Evolutionary conservation across 2,113 vertebrate species (phyloP).

Genomic region (Stomatorhinus ivindoensis): DNA sequence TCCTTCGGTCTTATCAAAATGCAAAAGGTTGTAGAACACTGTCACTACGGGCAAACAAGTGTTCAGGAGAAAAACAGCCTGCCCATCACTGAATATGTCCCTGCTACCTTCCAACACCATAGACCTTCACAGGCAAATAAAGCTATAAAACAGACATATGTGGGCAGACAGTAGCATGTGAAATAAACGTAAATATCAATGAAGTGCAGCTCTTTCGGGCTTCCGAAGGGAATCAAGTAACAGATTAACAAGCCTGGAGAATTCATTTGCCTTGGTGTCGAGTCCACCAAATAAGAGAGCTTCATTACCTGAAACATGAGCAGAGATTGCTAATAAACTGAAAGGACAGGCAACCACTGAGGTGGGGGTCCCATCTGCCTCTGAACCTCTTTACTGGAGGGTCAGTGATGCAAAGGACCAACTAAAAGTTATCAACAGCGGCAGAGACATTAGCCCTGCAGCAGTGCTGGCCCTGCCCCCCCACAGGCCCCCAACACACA

Average conservation of each 20-base stretch:
- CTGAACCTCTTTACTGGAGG: background rate
- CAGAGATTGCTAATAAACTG: background rate
- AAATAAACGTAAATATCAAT: background rate
- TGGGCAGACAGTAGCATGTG: background rate
- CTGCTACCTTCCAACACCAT: background rate
- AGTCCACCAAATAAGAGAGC: background rate
- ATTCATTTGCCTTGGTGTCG: background rate
- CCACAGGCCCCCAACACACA: background rate
- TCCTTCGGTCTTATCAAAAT: background rate
- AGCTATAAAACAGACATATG: background rate
- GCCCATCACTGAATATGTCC: background rate
- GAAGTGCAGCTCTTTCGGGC: background rate
- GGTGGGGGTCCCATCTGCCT: background rate
- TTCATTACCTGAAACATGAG: background rate
- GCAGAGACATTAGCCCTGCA: background rate
- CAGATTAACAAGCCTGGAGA: background rate
- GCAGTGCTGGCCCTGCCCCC: background rate
- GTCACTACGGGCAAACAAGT: background rate
- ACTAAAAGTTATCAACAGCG: background rate
- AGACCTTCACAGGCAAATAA: background rate
- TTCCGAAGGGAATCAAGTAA: background rate
- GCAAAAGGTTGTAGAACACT: background rate
- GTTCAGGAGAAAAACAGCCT: background rate
- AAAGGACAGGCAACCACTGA: background rate
- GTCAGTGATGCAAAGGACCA: background rate